Evolutionary conservation across 2,113 vertebrate species (phyloP).

Genomic region (Globicephala melas): DNA sequence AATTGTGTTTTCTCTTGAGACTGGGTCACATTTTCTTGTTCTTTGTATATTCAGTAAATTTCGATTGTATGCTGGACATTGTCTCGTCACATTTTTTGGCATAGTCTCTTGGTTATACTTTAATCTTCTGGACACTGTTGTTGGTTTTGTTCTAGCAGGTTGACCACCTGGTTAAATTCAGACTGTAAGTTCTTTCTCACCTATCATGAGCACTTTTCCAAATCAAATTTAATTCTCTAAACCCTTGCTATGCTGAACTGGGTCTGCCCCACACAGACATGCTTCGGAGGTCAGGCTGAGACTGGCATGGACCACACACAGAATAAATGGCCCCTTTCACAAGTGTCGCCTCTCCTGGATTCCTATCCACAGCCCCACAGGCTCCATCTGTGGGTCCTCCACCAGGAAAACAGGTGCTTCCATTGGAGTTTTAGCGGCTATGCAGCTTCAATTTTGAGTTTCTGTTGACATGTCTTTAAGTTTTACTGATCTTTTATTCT

Average conservation of each 20-base stretch:
- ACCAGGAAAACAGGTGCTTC: not conserved
- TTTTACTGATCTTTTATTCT: not conserved
- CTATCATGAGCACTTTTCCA: fast-evolving
- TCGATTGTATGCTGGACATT: not conserved
- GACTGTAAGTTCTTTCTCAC: not conserved
- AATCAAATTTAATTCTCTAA: not conserved
- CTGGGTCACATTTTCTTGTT: not conserved
- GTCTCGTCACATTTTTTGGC: too few relatives aligned
- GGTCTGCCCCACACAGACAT: too few relatives aligned
- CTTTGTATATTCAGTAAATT: not conserved
- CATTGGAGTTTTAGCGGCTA: too few relatives aligned
- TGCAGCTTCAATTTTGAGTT: not conserved
- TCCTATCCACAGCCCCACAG: too few relatives aligned
- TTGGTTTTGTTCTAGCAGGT: not conserved
- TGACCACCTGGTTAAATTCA: not conserved
- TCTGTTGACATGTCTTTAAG: not conserved
- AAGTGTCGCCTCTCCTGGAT: too few relatives aligned
- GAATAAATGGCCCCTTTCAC: not conserved
- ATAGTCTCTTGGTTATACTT: too few relatives aligned
- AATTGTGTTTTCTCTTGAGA: not conserved
- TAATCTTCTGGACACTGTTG: not conserved
- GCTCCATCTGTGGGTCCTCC: too few relatives aligned
- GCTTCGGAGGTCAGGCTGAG: not conserved
- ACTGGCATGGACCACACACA: fast-evolving
- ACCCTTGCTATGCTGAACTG: not conserved